Percentiles rank a stretch among this genome's conserved stretches.
phyloP scores from a whole-genome alignment of 2,888 invertebrate species.

The Stenodema calcarata region DNA sequence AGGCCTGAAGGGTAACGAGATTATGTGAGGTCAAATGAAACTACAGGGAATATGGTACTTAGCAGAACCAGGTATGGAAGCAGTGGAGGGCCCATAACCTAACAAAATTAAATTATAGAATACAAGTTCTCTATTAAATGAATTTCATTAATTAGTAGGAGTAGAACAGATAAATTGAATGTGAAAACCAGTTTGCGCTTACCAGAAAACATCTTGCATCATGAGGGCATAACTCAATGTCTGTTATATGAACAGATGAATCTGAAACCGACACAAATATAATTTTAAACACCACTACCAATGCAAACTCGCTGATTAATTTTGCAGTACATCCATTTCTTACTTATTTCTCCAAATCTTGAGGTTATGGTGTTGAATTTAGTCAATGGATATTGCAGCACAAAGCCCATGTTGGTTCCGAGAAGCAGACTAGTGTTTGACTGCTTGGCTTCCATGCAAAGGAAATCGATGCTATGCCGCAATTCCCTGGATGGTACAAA shows the following conservation, averaged over 20 bases:
- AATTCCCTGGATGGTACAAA: background rate
- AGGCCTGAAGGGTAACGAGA: no score
- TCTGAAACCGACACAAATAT: background rate
- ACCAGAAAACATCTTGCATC: conserved; percentile 41
- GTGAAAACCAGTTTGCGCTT: background rate
- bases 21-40: no score
- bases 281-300: no score
- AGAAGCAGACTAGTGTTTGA: conserved; percentile 44
- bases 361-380: conserved; percentile 49
- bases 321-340: no score
- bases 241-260: conserved; percentile 13
- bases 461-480: conserved; percentile 5
- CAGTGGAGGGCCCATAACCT: no score
- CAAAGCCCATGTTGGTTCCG: conserved; percentile 56
- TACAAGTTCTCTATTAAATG: no score
- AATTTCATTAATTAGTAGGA: no score
- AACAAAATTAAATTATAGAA: no score
- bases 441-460: conserved; percentile 34
- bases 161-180: no score
- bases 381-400: conserved; percentile 54
- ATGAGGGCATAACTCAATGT: conserved; percentile 41
- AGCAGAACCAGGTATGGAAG: no score
- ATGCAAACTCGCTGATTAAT: no score
- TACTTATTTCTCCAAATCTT: conserved; percentile 23
- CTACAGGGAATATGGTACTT: no score